These are phyloP conservation scores for Oconnorella tubifera DNA, from an alignment of 2,888 invertebrate species.

Conservation along the genomic window DNA sequence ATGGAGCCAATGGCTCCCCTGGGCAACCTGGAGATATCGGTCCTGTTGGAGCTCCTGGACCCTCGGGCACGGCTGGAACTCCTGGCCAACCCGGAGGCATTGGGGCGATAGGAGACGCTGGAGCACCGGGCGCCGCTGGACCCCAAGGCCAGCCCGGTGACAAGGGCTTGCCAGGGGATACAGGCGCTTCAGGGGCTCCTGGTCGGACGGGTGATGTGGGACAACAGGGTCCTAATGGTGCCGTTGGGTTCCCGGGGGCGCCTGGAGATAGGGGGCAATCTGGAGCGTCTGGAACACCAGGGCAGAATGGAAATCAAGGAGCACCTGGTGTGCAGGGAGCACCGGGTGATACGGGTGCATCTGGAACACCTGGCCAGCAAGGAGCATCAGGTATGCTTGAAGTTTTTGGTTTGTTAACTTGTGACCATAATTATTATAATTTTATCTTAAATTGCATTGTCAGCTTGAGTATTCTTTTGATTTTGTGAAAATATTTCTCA, in stretches of 20 bases:
- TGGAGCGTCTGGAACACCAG: constrained; percentile 15
- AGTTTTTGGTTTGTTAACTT: too few relatives aligned
- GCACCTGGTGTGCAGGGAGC: background rate
- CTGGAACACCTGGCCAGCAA: constrained; percentile 10
- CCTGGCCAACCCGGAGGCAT: constrained; percentile 15
- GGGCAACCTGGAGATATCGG: background rate
- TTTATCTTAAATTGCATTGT: too few relatives aligned
- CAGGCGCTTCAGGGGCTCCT: background rate
- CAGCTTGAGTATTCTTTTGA: too few relatives aligned
- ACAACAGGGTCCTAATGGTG: background rate
- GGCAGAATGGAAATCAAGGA: constrained; percentile 9
- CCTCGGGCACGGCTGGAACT: constrained; percentile 11
- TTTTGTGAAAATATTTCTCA: too few relatives aligned
- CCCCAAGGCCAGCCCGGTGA: constrained; percentile 14
- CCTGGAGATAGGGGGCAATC: background rate
- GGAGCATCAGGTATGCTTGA: constrained; percentile 20
- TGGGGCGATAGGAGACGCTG: constrained; percentile 18
- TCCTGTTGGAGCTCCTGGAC: background rate
- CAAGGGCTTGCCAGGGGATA: background rate
- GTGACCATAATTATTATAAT: too few relatives aligned
- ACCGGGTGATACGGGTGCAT: constrained; percentile 6
- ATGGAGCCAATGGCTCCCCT: background rate
- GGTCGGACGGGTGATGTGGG: background rate
- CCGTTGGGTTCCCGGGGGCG: background rate
- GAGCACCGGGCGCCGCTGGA: constrained; percentile 32